Percentiles rank a stretch among this genome's conserved stretches.
phyloP scores from a whole-genome alignment of 2,797 vertebrate species.

The Pseudotriccus pelzelni region DNA sequence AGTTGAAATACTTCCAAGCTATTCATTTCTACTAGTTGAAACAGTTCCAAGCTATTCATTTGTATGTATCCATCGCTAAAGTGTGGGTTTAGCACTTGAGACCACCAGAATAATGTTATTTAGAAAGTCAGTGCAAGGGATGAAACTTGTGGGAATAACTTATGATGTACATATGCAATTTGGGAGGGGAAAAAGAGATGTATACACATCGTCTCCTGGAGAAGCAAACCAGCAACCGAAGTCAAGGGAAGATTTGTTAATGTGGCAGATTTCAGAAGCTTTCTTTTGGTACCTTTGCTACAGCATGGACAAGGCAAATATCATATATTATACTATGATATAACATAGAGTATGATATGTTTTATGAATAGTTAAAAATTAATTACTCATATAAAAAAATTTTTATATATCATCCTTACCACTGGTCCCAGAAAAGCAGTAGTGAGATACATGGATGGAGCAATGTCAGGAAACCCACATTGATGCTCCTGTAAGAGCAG shows the following conservation, averaged over 20 bases:
- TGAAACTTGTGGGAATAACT: not conserved
- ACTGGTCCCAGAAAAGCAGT: not conserved
- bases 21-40: too few relatives aligned
- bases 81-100: not conserved
- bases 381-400: not conserved
- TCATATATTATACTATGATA: not conserved
- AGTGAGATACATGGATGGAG: not conserved
- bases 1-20: not conserved
- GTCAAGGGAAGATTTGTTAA: not conserved
- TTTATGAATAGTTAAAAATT: not conserved
- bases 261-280: not conserved
- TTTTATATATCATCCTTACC: not conserved
- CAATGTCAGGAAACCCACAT: not conserved
- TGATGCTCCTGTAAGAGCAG: not conserved
- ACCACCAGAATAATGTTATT: not conserved
- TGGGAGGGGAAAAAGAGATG: accelerated
- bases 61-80: not conserved
- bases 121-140: not conserved
- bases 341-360: not conserved
- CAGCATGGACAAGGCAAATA: not conserved
- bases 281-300: not conserved
- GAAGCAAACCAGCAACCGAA: not conserved
- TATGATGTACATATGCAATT: not conserved
- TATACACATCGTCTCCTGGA: not conserved
- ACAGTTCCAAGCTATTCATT: not conserved